phyloP scores from a whole-genome alignment of 2,113 vertebrate genomes.

The Onychostoma macrolepis region DNA sequence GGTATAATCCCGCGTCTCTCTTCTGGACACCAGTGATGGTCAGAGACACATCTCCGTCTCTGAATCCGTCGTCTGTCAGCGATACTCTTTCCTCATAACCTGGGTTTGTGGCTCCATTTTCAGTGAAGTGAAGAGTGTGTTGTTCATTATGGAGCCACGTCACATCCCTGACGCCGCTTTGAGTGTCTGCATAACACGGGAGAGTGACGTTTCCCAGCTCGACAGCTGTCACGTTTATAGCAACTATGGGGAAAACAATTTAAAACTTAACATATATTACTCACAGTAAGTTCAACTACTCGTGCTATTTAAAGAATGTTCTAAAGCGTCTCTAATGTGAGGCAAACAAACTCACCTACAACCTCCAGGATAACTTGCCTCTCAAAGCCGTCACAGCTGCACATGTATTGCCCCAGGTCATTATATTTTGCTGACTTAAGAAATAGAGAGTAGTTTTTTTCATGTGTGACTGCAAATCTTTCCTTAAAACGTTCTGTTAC shows the following conservation, averaged over 20 bases:
- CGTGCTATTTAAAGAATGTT: too few species aligned
- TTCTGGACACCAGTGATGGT: background rate
- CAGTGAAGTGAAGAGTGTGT: background rate
- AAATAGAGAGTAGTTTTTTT: background rate
- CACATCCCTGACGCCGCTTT: background rate
- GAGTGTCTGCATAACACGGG: background rate
- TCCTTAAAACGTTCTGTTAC: background rate
- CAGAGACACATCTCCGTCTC: background rate
- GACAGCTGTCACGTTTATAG: background rate
- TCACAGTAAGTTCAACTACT: background rate
- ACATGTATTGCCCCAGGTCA: background rate
- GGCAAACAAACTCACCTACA: background rate
- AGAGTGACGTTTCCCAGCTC: background rate
- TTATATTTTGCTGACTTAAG: background rate
- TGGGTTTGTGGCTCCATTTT: background rate
- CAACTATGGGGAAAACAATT: background rate
- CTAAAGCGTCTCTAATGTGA: too few species aligned
- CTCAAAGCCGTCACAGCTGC: background rate
- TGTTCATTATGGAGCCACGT: background rate
- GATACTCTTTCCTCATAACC: background rate
- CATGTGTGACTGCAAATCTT: background rate
- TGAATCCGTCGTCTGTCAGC: background rate
- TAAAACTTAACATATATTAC: background rate
- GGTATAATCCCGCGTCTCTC: background rate
- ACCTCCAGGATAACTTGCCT: background rate